Conservation (phyloP, 2,113 vertebrate species). For the Ondatra zibethicus region DNA sequence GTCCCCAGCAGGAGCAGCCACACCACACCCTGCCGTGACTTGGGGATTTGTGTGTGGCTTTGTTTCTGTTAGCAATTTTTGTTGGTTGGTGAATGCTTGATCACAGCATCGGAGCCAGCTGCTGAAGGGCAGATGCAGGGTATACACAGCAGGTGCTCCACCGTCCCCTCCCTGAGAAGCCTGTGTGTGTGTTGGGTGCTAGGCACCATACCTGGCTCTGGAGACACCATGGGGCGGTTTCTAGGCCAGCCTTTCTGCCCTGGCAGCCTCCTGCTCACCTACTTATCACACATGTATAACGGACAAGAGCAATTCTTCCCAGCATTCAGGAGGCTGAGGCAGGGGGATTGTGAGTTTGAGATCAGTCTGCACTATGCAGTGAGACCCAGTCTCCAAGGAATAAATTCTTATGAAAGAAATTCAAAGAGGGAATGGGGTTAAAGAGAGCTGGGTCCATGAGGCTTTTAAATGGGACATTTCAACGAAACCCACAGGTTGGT, state of each 20-base stretch:
- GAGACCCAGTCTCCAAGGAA: not conserved
- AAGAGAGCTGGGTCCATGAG: not conserved
- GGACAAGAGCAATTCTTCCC: not conserved
- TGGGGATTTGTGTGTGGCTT: not conserved
- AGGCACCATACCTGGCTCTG: not conserved
- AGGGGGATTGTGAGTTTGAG: not conserved
- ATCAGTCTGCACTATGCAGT: not conserved
- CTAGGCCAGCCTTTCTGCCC: not conserved
- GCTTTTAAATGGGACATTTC: not conserved
- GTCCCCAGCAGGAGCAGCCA: not conserved
- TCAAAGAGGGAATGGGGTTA: not conserved
- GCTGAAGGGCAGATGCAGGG: not conserved
- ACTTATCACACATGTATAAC: not conserved
- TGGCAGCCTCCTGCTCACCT: not conserved
- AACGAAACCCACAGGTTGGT: not conserved
- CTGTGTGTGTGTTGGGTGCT: not conserved
- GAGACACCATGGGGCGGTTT: not conserved
- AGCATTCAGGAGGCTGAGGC: not conserved
- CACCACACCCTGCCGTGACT: not conserved
- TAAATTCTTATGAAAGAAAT: not conserved
- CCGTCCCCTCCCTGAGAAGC: not conserved
- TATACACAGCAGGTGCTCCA: not conserved
- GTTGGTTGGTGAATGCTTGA: not conserved
- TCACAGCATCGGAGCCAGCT: not conserved
- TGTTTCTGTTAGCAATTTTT: not conserved